Base-by-base conservation (phyloP, 1,140 invertebrate genomes). In the Stratiolaelaps scimitus region DNA sequence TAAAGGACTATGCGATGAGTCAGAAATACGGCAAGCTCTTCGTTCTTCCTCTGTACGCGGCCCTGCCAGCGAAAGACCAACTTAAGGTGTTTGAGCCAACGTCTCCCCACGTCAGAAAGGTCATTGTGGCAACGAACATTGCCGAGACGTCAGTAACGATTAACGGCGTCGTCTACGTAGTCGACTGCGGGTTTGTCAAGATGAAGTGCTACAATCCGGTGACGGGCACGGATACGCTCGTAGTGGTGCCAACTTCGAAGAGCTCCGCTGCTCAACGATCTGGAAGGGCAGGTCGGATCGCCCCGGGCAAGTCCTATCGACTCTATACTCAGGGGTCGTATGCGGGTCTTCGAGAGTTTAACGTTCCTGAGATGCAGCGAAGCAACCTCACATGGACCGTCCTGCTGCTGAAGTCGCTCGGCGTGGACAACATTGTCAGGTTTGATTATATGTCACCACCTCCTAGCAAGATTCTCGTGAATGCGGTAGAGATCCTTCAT, bases 181-280 rank as follows among this genome's bases (percentile, higher is more conserved):
- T 98, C 64, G 95, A 98, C 75, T 86, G 88, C 77, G 95, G 95
- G 1, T 98, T 93, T 78, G 89, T 93, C n/a, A 98, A 98, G 79
- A 75, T 94, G 64, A 85, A 87, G 34, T 92, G 88, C 79, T 94
- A 87, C 73, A 89, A 95, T 73, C 80, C 84, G 0, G 81, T 84
- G 30, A 85, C 87, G 17, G 84, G 86, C 23, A 87, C 89, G 13
- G 91, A 97, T 74, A 85, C 83, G 64, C 75, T 98, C 1, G 82
- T 92, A 10, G 81, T 89, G 2, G 83, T 90, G 43, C 87, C 92
- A 0, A 81, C 90, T 15, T 92, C 90, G 1, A 84, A 86, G 78
- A 88, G 91, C 7, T 91, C 89, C 15, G 92, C 93, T 0, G 78
- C 85, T 60, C 95, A 98, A 77, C 77, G 92, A 69, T 88, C 92